These are phyloP conservation scores for Caenorhabditis sp. DNA, from an alignment of 2,888 invertebrate species.

Conservation along the genomic window DNA sequence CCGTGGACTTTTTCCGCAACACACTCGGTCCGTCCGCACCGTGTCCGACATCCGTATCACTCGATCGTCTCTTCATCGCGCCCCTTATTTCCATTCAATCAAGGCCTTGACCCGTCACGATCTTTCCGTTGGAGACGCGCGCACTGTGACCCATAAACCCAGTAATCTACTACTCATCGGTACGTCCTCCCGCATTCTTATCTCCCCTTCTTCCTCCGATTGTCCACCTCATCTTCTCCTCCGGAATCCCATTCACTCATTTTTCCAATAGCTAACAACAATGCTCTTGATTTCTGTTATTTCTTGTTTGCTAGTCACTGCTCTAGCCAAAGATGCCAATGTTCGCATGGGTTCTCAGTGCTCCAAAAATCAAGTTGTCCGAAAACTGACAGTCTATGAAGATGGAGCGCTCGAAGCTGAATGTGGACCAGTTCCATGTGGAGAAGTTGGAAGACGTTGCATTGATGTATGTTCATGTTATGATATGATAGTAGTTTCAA, in stretches of 20 bases:
- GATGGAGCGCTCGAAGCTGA: slow-evolving; percentile 83
- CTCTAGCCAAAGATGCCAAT: slow-evolving; percentile 44
- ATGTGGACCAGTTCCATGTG: slow-evolving; percentile 83
- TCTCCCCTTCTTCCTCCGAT: slow-evolving; percentile 28
- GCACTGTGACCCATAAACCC: slow-evolving; percentile 63
- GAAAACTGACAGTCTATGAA: slow-evolving; percentile 82
- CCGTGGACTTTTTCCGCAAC: slow-evolving; percentile 63
- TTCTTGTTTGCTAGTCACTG: slow-evolving; percentile 41
- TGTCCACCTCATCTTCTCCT: slow-evolving; percentile 6
- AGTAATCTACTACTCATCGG: slow-evolving; percentile 59
- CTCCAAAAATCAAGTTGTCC: slow-evolving; percentile 81
- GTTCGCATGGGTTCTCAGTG: slow-evolving; percentile 73
- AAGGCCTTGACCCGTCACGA: slow-evolving; percentile 59
- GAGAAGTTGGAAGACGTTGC: slow-evolving; percentile 74
- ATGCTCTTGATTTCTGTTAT: slow-evolving; percentile 52
- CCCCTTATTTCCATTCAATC: slow-evolving; percentile 29
- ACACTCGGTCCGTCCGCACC: slow-evolving; percentile 60
- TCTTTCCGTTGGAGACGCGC: slow-evolving; percentile 47
- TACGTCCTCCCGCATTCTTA: slow-evolving; percentile 59
- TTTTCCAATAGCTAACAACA: slow-evolving; percentile 6
- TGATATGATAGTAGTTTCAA: not conserved
- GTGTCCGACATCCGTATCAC: slow-evolving; percentile 65
- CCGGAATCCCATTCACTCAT: slow-evolving; percentile 24
- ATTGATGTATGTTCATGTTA: slow-evolving; percentile 49
- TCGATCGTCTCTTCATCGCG: slow-evolving; percentile 25